Base-by-base conservation (phyloP, 1,140 invertebrate species). In the Rhagoletis pomonella region DNA sequence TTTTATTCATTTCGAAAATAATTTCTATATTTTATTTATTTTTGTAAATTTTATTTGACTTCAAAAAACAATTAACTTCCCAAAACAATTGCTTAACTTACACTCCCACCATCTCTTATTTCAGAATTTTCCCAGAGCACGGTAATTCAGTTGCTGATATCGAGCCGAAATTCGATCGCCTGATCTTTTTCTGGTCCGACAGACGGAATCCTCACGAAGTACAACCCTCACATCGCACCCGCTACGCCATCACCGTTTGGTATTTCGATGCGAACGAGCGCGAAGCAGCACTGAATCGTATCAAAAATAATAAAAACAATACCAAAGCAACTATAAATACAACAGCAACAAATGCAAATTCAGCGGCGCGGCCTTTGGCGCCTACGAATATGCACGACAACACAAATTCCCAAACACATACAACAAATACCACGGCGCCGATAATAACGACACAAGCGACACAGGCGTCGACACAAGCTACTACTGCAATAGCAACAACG, bases 101-200 rank as follows among this genome's bases (percentile, higher is more conserved):
- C 29, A 29, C 29, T 29, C 29, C 29, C 29, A 1, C 29, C 29
- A 9, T 87, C 55, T 17, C 42, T 39, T 42, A 12, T 88, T 88
- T 14, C 91, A 95, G 97, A 93, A 98, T 99, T 94, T 99, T 98
- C 92, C 98, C 98, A 0, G 96, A 97, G 93, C 95, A 95, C 93
- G 94, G 94, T 14, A 96, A 97, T 89, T 95, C 96, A 91, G 97
- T 98, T 5, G 98, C 98, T 0, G 96, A 99, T 90, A 98, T 99
- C 89, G 97, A 97, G 90, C 98, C 98, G 0, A 94, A 97, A 64
- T 99, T 99, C 93, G 98, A 99, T 93, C 94, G 98, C 77, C 96
- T 99, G 90, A 94, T 99, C 87, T 99, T 99, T 93, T 99, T 99
- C 94, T 99, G 98, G 98, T 99, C 98, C 2, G 98, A 99, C 92